Evolutionary conservation across 2,888 invertebrate genomes (phyloP), one percentile per base, ranked within the genome.

Genomic region (Elegia similella): DNA sequence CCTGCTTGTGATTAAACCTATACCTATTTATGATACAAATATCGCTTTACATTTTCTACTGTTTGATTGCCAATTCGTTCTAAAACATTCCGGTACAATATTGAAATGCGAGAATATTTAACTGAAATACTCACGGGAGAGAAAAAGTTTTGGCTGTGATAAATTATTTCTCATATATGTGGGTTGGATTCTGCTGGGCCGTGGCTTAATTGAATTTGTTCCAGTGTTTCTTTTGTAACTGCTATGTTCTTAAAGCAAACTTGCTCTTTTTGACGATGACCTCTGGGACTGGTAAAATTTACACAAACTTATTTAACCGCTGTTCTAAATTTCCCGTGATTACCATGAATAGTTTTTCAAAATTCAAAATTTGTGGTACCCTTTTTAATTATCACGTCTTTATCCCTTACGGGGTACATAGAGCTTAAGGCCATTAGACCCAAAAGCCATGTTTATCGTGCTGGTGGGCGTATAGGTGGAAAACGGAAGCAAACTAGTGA

Each of bases 121-220:
- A 38, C 38, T 8, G 10, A n/a, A 23, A 42, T 44, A 44, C 32
- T 16, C 52, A 42, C 23, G 2, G n/a, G 42, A 52, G 52, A 15
- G 32, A 13, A 32, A 48, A 48, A 32, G 30, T 58, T 58, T 56
- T 15, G 12, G 12, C 10, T 52, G 44, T 48, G 53, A 57, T 58
- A 54, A 50, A 55, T 62, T 56, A 59, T 59, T 54, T 43, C 48
- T 44, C n/a, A 52, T 55, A 52, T 55, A 53, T 57, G 15, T 54
- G 15, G 42, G 34, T 15, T 15, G 43, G 48, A 13, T 5, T 23
- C 55, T 47, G 53, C 16, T 59, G 29, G 12, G 44, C 38, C 55
- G 46, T 34, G 13, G 17, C 23, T 23, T 59, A 56, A 59, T 59
- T 59, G 56, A 53, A 42, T 59, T 56, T 47, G 53, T 56, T 56